phyloP scores from a whole-genome alignment of 2,888 invertebrate genomes.

The Microctonus brassicae region DNA sequence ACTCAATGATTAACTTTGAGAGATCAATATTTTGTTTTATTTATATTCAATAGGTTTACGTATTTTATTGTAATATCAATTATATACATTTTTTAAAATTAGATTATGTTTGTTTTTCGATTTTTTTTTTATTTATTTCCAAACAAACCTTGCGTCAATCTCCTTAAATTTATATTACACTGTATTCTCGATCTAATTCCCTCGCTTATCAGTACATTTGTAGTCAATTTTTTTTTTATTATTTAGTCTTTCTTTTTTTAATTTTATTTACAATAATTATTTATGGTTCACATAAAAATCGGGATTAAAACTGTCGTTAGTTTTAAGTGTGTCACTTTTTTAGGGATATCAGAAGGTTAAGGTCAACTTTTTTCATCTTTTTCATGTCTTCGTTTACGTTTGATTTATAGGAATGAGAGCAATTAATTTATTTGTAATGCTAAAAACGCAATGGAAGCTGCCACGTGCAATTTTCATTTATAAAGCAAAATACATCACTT shows the following conservation, averaged over 20 bases:
- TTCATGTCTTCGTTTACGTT: neutral
- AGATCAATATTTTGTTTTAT: conserved; percentile 27
- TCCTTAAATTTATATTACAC: conserved; percentile 48
- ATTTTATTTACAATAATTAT: conserved; percentile 43
- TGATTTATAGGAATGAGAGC: neutral
- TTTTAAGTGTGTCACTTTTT: neutral
- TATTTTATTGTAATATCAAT: conserved; percentile 67
- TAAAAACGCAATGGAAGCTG: conserved; percentile 24
- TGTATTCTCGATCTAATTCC: conserved; percentile 41
- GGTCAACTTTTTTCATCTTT: conserved; percentile 1
- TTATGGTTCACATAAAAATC: conserved; percentile 33
- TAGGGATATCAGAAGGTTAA: neutral
- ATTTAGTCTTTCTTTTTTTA: conserved; percentile 22
- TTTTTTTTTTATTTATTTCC: conserved; percentile 36
- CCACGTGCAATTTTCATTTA: conserved; percentile 23
- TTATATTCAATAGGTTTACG: conserved; percentile 46
- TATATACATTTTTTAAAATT: conserved; percentile 67
- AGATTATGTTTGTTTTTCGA: conserved; percentile 44
- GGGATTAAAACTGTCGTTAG: conserved; percentile 27
- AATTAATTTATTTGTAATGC: neutral
- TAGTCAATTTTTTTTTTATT: conserved; percentile 6
- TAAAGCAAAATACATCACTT: conserved; percentile 9
- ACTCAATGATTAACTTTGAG: conserved; percentile 1
- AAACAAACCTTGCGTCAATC: conserved; percentile 36
- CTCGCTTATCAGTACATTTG: conserved; percentile 32